Evolutionary conservation across 2,113 vertebrate species (phyloP).

Genomic region (Cavia porcellus): DNA sequence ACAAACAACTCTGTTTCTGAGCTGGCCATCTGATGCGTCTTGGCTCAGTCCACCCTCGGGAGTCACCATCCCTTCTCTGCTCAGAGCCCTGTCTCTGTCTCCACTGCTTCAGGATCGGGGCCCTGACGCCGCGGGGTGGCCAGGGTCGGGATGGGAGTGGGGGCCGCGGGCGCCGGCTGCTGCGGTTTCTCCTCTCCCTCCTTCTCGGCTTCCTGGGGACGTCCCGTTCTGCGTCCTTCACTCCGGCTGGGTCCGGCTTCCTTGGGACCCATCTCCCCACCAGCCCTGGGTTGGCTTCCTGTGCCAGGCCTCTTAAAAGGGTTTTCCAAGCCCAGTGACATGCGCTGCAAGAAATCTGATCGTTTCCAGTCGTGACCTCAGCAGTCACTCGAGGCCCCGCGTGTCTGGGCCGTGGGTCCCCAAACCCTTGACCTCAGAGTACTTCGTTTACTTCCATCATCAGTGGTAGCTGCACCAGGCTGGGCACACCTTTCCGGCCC

Average conservation of each 20-base stretch:
- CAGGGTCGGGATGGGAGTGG: too few relatives aligned
- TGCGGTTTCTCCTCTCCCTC: not conserved
- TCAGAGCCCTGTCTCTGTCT: not conserved
- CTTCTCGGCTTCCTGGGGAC: not conserved
- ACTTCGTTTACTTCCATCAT: slow-evolving; percentile 65
- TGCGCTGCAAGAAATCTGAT: not conserved
- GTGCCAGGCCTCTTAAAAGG: not conserved
- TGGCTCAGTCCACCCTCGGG: not conserved
- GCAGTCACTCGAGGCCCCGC: slow-evolving; percentile 33
- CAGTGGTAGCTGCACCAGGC: slow-evolving; percentile 56
- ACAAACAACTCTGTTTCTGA: not conserved
- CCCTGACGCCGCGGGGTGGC: not conserved
- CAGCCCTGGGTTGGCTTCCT: not conserved
- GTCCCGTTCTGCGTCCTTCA: not conserved
- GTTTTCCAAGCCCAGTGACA: not conserved
- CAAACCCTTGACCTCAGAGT: not conserved
- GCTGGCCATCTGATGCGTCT: not conserved
- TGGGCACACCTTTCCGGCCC: not conserved
- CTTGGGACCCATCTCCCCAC: not conserved
- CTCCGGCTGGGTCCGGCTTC: not conserved
- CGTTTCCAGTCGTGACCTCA: slow-evolving; percentile 60
- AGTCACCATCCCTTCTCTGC: too few relatives aligned
- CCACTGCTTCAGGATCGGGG: not conserved
- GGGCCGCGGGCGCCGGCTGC: too few relatives aligned
- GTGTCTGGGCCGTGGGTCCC: slow-evolving; percentile 20